Percentiles rank a stretch among this genome's conserved stretches.
phyloP scores from a whole-genome alignment of 2,797 vertebrate species.

The Thamnophis elegans region DNA sequence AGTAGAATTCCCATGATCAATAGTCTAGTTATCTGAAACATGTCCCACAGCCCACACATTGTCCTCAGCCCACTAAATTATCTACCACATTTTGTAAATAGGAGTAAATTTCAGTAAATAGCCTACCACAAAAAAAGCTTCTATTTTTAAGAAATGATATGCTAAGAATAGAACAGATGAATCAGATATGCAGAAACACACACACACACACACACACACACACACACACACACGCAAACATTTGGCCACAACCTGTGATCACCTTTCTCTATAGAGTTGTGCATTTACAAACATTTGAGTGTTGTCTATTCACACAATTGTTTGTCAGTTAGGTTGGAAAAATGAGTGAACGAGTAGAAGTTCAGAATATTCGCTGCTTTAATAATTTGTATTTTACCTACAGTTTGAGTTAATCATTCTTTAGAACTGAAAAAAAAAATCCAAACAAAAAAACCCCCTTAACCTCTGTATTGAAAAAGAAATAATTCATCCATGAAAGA shows the following conservation, averaged over 20 bases:
- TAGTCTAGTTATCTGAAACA: slow-evolving; percentile 4
- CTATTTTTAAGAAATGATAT: not conserved
- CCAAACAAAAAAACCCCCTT: not conserved
- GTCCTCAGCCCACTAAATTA: not conserved
- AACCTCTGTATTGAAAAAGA: not conserved
- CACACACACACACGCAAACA: too few relatives aligned
- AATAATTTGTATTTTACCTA: not conserved
- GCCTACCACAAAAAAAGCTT: not conserved
- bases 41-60: not conserved
- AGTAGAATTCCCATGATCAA: slow-evolving; percentile 16
- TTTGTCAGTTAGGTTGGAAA: not conserved
- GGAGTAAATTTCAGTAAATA: not conserved
- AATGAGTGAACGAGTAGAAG: not conserved
- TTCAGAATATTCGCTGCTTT: not conserved
- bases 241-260: not conserved
- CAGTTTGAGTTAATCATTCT: not conserved
- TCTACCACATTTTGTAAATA: not conserved
- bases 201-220: too few relatives aligned
- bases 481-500: not conserved
- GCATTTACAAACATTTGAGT: not conserved
- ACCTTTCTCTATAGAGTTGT: not conserved
- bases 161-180: not conserved
- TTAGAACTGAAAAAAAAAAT: not conserved
- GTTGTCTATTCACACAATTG: not conserved
- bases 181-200: not conserved